A percentile compares a stretch with the other conserved stretches of the same genome.
Conservation (phyloP, 2,797 vertebrate genomes). For the Nothura maculosa region DNA sequence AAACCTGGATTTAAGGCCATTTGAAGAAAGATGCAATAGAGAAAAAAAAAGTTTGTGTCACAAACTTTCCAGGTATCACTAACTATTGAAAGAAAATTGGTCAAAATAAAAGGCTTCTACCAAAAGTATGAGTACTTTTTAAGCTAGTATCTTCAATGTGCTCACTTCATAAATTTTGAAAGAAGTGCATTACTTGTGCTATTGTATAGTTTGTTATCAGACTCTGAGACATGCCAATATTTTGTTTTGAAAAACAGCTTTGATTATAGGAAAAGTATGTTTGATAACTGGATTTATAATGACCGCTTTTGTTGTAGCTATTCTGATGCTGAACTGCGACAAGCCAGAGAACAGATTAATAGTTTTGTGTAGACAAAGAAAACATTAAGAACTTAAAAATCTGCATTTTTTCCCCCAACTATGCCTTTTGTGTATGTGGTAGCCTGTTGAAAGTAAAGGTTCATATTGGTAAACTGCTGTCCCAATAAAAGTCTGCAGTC, state of each 20-base stretch:
- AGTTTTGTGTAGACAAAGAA: neutral
- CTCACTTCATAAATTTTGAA: neutral
- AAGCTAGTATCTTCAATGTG: neutral
- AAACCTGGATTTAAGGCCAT: neutral
- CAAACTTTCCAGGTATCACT: neutral
- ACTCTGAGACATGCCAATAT: neutral
- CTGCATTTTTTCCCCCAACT: neutral
- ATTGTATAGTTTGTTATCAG: neutral
- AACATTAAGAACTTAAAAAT: neutral
- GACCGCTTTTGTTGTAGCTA: neutral
- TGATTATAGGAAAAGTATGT: neutral
- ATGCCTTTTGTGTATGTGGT: neutral
- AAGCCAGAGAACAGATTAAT: neutral
- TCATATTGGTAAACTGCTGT: neutral
- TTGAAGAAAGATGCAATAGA: neutral
- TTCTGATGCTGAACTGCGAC: neutral
- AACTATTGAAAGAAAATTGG: neutral
- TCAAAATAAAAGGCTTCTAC: neutral
- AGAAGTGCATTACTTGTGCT: neutral
- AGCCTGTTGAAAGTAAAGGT: neutral
- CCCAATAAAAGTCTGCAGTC: neutral
- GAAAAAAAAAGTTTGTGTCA: no score
- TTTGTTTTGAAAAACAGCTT: neutral
- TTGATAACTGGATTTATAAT: neutral
- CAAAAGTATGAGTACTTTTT: neutral